phyloP scores from a whole-genome alignment of 2,113 vertebrate genomes.

The Irena cyanogastra region DNA sequence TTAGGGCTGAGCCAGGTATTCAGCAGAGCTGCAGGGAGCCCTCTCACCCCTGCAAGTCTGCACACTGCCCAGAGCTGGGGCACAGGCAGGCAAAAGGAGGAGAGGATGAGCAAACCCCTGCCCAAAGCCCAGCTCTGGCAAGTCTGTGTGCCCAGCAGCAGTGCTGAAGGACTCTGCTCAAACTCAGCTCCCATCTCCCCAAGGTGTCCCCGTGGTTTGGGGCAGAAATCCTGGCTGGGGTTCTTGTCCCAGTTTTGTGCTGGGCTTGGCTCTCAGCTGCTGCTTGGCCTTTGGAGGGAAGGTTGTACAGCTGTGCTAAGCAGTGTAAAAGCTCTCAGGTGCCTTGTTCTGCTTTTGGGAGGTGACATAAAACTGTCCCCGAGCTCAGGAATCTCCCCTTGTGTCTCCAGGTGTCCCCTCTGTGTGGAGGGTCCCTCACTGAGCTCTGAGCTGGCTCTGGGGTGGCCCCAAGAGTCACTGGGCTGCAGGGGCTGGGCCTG shows the following conservation, averaged over 20 bases:
- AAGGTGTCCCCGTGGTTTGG: background rate
- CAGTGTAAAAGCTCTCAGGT: accelerated
- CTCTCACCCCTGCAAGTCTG: accelerated
- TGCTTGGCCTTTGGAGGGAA: accelerated
- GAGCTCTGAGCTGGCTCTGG: background rate
- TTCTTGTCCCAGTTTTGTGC: background rate
- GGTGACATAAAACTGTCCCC: background rate
- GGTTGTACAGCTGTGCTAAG: accelerated
- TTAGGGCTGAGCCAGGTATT: accelerated
- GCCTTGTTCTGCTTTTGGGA: background rate
- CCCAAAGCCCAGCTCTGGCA: background rate
- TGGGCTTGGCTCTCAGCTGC: background rate
- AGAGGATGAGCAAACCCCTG: background rate
- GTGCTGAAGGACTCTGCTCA: background rate
- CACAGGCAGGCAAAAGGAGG: background rate
- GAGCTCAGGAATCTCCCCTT: background rate
- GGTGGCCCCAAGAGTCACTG: accelerated
- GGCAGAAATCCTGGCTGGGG: background rate
- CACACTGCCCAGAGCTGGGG: accelerated
- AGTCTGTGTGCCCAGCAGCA: background rate
- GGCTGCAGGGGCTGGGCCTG: background rate
- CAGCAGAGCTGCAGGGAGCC: background rate
- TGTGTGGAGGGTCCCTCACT: background rate
- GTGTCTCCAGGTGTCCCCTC: background rate
- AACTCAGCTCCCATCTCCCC: background rate